These are phyloP conservation scores for Gnathonemus longibarbis DNA, from an alignment of 2,113 vertebrate genomes.

Conservation along the genomic window DNA sequence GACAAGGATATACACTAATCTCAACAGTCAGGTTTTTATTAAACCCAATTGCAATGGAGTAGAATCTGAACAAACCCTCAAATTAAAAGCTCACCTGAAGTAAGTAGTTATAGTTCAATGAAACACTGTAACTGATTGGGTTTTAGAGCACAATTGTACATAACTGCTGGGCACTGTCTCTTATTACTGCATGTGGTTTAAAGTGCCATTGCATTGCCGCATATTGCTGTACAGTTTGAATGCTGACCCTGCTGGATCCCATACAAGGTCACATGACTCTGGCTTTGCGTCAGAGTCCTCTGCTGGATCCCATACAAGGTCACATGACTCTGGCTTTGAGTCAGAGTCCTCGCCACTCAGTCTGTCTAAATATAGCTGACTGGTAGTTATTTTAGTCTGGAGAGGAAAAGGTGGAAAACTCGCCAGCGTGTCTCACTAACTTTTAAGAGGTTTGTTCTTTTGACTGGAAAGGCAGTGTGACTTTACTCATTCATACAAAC, in stretches of 20 bases:
- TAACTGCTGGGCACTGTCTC: not conserved
- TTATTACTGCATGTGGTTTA: not conserved
- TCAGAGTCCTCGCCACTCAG: conserved; percentile 7
- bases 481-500: not conserved
- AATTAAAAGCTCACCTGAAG: not conserved
- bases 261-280: conserved; percentile 24
- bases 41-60: not conserved
- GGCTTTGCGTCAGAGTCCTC: not conserved
- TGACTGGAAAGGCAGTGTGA: not conserved
- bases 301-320: conserved; percentile 23
- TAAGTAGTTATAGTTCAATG: not conserved
- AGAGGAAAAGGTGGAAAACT: not conserved
- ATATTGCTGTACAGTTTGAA: not conserved
- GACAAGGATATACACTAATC: too few relatives aligned
- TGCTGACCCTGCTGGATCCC: conserved; percentile 25
- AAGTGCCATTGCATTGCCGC: not conserved
- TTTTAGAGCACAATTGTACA: not conserved
- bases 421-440: not conserved
- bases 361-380: conserved; percentile 34
- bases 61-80: not conserved
- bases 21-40: not conserved
- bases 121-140: not conserved
- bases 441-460: not conserved
- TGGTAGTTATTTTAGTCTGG: not conserved
- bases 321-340: conserved; percentile 22